These are phyloP conservation scores for Phenganax stokvisi DNA, from an alignment of 92 coral and sea anemone genomes.

Conservation along the genomic window DNA sequence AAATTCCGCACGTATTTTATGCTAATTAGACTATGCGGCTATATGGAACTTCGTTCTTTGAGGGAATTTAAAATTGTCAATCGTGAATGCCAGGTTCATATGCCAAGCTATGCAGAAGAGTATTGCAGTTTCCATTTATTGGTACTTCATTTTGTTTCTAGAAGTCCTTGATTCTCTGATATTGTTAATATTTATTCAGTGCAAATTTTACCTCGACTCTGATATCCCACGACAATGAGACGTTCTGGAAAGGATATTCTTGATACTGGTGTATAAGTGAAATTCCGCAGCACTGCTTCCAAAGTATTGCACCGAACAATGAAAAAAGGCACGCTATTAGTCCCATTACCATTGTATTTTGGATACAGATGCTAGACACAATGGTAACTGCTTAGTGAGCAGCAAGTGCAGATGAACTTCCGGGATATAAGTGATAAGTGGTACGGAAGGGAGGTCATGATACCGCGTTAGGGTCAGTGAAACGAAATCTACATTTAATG, in stretches of 20 bases:
- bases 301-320: conserved; percentile 2
- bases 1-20: too few relatives aligned
- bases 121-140: too few relatives aligned
- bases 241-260: conserved; percentile 14
- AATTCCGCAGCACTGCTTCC: neutral
- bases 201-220: conserved; percentile 12
- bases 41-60: too few relatives aligned
- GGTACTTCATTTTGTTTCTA: too few relatives aligned
- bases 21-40: too few relatives aligned
- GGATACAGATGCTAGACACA: neutral
- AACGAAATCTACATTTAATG: too few relatives aligned
- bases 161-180: too few relatives aligned
- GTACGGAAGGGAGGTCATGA: neutral
- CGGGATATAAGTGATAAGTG: neutral
- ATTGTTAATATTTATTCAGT: too few relatives aligned
- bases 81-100: too few relatives aligned
- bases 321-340: neutral
- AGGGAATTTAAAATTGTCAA: too few relatives aligned
- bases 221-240: conserved; percentile 14
- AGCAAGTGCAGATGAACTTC: neutral
- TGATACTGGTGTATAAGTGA: neutral
- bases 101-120: too few relatives aligned
- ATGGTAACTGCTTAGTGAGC: neutral
- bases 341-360: neutral
- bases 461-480: neutral